Percentiles rank a stretch among this genome's conserved stretches.
Conservation (phyloP, 1,140 invertebrate genomes). For the Nilaparvata lugens region DNA sequence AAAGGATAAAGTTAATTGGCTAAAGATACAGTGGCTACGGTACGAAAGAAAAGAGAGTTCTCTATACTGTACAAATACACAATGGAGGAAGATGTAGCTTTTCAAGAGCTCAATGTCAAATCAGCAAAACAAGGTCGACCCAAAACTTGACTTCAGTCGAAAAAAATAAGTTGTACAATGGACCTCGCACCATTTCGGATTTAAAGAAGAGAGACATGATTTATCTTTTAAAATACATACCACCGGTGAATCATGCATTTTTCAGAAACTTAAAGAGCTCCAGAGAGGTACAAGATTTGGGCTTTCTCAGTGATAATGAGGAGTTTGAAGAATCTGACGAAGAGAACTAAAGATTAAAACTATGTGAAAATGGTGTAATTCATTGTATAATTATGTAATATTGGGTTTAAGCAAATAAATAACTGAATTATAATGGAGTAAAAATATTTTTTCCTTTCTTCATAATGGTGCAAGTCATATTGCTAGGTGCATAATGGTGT, state of each 20-base stretch:
- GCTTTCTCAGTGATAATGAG: background rate
- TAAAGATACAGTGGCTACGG: slow-evolving; percentile 11
- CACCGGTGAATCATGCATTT: slow-evolving; percentile 7
- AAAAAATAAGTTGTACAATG: too few species aligned
- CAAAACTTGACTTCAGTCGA: background rate
- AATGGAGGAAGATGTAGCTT: background rate
- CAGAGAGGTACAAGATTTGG: slow-evolving; percentile 2
- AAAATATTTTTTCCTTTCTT: too few species aligned
- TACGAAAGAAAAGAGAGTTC: background rate
- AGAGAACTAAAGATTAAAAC: too few species aligned
- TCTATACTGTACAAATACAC: slow-evolving; percentile 6
- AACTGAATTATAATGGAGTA: too few species aligned
- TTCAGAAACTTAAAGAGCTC: slow-evolving; percentile 6
- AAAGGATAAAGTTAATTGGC: slow-evolving; percentile 6
- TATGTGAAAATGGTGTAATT: too few species aligned
- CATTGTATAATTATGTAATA: too few species aligned
- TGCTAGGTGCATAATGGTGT: too few species aligned
- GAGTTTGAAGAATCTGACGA: too few species aligned
- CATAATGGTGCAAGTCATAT: too few species aligned
- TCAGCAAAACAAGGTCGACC: background rate
- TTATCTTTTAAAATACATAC: slow-evolving; percentile 9
- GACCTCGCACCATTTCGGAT: background rate
- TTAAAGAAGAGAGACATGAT: slow-evolving; percentile 15
- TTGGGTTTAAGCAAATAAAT: too few species aligned
- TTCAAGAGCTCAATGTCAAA: background rate